Conservation (phyloP, 2,888 invertebrate species). For the Xanthorhoe designata region DNA sequence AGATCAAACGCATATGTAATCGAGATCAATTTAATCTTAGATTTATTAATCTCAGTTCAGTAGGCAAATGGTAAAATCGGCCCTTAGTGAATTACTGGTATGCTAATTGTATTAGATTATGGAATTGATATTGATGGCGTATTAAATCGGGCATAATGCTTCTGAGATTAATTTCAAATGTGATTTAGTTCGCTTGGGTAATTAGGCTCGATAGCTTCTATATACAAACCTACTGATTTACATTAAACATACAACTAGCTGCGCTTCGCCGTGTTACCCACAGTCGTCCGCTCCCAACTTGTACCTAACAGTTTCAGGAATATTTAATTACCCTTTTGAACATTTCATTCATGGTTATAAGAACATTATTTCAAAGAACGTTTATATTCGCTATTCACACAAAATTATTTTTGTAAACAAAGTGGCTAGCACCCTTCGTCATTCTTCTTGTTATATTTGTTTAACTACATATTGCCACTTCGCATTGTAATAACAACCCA, state of each 20-base stretch:
- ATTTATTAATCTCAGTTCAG: too few species aligned
- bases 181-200: conserved; percentile 9
- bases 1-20: too few species aligned
- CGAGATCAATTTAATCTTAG: too few species aligned
- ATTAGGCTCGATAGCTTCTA: not conserved
- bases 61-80: too few species aligned
- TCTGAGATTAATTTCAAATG: conserved; percentile 22
- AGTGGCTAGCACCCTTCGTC: not conserved
- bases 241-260: too few species aligned
- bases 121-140: conserved; percentile 27
- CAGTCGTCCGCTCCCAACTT: too few species aligned
- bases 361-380: too few species aligned
- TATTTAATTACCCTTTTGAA: too few species aligned
- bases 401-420: not conserved
- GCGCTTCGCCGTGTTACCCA: too few species aligned
- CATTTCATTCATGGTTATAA: too few species aligned
- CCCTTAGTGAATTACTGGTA: conserved; percentile 25
- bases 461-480: not conserved
- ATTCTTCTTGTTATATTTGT: not conserved
- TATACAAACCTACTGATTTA: not conserved
- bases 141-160: conserved; percentile 20
- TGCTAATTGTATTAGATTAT: conserved; percentile 33
- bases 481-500: not conserved
- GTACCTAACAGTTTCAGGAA: too few species aligned
- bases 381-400: too few species aligned